Conservation (phyloP, 1,140 invertebrate species). For the Panonychus citri region DNA sequence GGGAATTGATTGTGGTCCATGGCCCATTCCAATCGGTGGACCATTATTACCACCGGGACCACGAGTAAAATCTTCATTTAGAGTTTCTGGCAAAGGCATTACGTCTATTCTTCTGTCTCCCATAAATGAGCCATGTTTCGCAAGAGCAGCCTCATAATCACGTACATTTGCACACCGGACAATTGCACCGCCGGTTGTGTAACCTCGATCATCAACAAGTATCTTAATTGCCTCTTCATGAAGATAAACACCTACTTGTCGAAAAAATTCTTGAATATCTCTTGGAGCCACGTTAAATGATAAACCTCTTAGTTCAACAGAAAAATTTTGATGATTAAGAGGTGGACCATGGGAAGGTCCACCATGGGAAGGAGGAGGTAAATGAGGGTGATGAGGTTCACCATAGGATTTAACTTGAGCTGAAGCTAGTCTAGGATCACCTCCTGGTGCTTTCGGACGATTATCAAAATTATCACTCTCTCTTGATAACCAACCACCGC, state of each 20-base stretch:
- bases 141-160: slow-evolving; percentile 42
- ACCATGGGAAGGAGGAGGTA: no score
- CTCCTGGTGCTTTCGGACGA: no score
- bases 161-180: slow-evolving; percentile 40
- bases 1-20: neutral
- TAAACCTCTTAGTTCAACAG: slow-evolving; percentile 37
- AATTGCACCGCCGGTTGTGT: slow-evolving; percentile 49
- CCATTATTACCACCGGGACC: neutral
- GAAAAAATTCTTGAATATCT: slow-evolving; percentile 54
- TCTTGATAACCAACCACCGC: no score
- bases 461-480: no score
- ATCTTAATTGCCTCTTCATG: slow-evolving; percentile 60
- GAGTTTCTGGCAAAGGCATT: slow-evolving; percentile 9
- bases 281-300: slow-evolving; percentile 29
- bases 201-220: slow-evolving; percentile 50
- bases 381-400: no score
- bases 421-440: no score
- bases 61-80: neutral
- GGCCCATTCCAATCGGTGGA: neutral
- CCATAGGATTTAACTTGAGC: no score
- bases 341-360: neutral
- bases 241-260: slow-evolving; percentile 38
- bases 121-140: slow-evolving; percentile 24
- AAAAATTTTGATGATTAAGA: no score
- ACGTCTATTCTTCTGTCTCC: slow-evolving; percentile 18